Base-by-base conservation (phyloP, 2,113 vertebrate species). In the Ochotona princeps region DNA sequence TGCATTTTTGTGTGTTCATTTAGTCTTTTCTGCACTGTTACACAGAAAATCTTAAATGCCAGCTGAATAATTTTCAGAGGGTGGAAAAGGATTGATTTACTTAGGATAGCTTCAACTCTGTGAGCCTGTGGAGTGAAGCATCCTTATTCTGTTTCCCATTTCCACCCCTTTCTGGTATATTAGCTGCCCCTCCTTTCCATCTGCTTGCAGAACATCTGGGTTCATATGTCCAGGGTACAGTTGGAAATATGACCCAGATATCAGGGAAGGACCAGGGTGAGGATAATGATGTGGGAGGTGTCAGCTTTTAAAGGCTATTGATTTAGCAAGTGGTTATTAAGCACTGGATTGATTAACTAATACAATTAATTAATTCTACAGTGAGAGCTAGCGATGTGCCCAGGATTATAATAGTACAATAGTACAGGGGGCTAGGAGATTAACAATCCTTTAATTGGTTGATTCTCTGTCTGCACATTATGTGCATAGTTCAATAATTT, bases 321-420 rank as follows among this genome's bases (percentile, higher is more conserved):
- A 84, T 51, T 87, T 74, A 88, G 49, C 49, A 73, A 66, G 35
- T 32, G 69, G 38, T 88, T 90, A 76, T 61, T 73, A 85, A 90
- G 32, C 80, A 87, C 49, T 57, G 54, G 83, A 83, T 76, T 89
- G 87, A 72, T 92, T 95, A 89, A 78, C 70, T 87, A 74, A 49
- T 89, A 54, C 44, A 85, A 15, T 88, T 80, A 75, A 90, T 74
- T 74, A 88, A 83, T 86, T 90, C 26, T 61, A 67, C 18, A 78
- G 38, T 84, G 83, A 93, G 63, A 84, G 35, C 30, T 57, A 92
- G 8, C 18, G 73, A 38, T 30, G 26, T 76, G 38, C 69, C 57
- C 86, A 83, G 72, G 47, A 60, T 65, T 93, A 78, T 72, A 78
- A 25, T 78, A 60, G 49, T 65, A 78, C 78, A 78, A 25, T 78